These are phyloP conservation scores for Mormyrus hasselquistii DNA, from an alignment of 2,797 vertebrate genomes.

Conservation along the genomic window DNA sequence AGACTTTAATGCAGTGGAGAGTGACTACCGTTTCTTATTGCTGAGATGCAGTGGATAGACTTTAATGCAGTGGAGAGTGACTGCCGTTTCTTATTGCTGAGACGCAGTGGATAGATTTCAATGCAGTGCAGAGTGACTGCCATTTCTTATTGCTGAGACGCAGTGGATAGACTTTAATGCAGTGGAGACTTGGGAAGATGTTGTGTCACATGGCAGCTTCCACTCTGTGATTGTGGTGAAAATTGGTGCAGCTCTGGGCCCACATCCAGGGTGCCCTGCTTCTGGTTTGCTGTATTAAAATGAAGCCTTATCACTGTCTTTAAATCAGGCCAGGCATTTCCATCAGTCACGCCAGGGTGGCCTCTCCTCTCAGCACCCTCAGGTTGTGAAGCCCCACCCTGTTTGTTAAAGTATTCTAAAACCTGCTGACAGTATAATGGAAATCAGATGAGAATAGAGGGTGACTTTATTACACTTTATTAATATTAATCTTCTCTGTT, in stretches of 20 bases:
- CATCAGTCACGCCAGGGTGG: not conserved
- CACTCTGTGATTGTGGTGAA: not conserved
- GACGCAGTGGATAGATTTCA: too few relatives aligned
- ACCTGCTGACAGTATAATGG: not conserved
- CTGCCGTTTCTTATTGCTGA: too few relatives aligned
- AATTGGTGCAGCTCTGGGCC: not conserved
- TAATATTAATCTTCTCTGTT: not conserved
- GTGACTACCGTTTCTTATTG: not conserved
- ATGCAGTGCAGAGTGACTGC: too few relatives aligned
- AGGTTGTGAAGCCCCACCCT: not conserved
- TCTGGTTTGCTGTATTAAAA: not conserved
- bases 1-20: not conserved
- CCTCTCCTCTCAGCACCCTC: not conserved
- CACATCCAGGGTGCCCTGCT: not conserved
- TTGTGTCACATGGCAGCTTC: not conserved
- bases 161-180: too few relatives aligned
- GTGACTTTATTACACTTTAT: slow-evolving; percentile 8
- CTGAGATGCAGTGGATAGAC: too few relatives aligned
- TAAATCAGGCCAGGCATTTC: not conserved
- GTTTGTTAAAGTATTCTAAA: slow-evolving; percentile 2
- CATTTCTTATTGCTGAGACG: too few relatives aligned
- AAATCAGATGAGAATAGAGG: not conserved
- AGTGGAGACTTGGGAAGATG: not conserved
- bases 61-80: too few relatives aligned
- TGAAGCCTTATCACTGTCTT: slow-evolving; percentile 7